A percentile compares a stretch with the other conserved stretches of the same genome.
These are phyloP conservation scores for Syrmaticus mikado DNA, from an alignment of 2,113 vertebrate genomes.

Conservation along the genomic window DNA sequence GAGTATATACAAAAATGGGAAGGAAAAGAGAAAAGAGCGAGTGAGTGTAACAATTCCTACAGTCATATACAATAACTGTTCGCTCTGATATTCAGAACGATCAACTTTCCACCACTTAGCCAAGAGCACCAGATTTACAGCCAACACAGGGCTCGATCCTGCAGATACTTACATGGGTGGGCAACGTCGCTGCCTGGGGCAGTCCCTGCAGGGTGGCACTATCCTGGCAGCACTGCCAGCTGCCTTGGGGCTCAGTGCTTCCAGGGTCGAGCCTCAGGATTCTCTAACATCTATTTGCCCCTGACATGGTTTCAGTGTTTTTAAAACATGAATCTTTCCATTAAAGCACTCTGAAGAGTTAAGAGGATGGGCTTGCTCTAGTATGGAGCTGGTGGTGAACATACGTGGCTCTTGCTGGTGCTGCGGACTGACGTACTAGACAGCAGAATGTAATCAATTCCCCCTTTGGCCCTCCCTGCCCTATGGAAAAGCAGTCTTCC, in stretches of 20 bases:
- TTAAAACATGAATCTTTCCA: slow-evolving; percentile 1
- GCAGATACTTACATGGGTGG: slow-evolving; percentile 12
- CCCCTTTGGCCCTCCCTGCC: background rate
- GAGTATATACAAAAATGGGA: slow-evolving; percentile 32
- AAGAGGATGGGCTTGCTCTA: background rate
- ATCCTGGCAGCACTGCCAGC: background rate
- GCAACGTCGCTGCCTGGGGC: background rate
- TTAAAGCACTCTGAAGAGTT: slow-evolving; percentile 10
- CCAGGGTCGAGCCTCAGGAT: slow-evolving; percentile 27
- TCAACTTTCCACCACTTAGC: background rate
- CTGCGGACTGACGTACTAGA: background rate
- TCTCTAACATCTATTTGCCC: slow-evolving; percentile 10
- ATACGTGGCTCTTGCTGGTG: background rate
- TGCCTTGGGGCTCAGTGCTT: slow-evolving; percentile 17
- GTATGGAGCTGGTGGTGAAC: background rate
- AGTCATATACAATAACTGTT: slow-evolving; percentile 52
- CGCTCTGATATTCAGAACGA: slow-evolving; percentile 32
- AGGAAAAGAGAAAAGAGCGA: slow-evolving; percentile 64
- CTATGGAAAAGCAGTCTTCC: background rate
- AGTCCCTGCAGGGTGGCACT: background rate
- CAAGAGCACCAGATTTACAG: slow-evolving; percentile 4
- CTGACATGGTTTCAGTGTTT: slow-evolving; percentile 3
- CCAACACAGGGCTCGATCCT: slow-evolving; percentile 12
- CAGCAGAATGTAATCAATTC: background rate
- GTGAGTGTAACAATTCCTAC: slow-evolving; percentile 39